Evolutionary conservation across 2,113 vertebrate genomes (phyloP).

Genomic region (Poecilia latipinna): DNA sequence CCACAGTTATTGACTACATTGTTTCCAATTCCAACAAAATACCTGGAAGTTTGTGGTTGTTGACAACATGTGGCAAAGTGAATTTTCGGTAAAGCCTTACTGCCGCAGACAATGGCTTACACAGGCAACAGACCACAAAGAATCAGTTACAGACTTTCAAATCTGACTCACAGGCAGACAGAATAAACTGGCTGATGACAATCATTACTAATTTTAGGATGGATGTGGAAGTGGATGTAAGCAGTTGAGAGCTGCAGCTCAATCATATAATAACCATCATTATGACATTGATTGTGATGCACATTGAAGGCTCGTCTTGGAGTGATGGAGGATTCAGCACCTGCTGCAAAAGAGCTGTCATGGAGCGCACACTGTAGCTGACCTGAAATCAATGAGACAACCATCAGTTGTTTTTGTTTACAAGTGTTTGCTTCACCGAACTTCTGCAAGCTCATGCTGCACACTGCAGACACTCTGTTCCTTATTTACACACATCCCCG

Average conservation of each 20-base stretch:
- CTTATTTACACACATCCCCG: constrained; percentile 37
- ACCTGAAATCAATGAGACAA: constrained; percentile 31
- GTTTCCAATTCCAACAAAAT: not conserved
- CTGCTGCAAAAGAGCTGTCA: constrained; percentile 32
- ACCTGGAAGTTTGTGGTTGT: not conserved
- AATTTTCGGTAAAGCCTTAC: not conserved
- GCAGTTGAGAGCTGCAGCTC: constrained; percentile 31
- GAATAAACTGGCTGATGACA: constrained; percentile 36
- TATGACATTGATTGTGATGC: constrained; percentile 51
- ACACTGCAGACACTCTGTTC: constrained; percentile 8
- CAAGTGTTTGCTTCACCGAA: constrained; percentile 19
- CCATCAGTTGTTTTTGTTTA: constrained; percentile 21
- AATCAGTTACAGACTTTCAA: not conserved
- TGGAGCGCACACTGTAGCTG: not conserved
- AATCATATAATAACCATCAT: constrained; percentile 54
- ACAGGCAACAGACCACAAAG: not conserved
- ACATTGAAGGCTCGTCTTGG: constrained; percentile 33
- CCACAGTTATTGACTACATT: not conserved
- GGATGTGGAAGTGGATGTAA: constrained; percentile 39
- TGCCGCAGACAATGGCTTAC: not conserved
- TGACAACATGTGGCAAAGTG: not conserved
- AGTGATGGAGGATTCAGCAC: constrained; percentile 42
- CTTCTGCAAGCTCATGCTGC: constrained; percentile 32
- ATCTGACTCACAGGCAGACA: constrained; percentile 7
- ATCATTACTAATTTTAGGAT: constrained; percentile 20